A percentile compares a stretch with the other conserved stretches of the same genome.
Conservation (phyloP, 2,113 vertebrate species). For the Leptobrachium leishanense region DNA sequence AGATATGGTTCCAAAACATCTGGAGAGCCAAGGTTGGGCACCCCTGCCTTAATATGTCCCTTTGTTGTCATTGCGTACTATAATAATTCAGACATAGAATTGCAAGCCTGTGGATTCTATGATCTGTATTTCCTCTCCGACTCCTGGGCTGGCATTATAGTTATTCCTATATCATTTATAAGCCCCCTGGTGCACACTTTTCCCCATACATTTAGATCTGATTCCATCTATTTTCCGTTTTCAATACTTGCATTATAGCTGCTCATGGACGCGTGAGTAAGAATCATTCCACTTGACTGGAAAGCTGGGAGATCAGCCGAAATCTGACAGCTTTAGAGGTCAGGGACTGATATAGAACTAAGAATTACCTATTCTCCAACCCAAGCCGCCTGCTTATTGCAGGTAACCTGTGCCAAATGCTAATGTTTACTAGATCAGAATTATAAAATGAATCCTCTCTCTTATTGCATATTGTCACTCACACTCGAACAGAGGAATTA, state of each 20-base stretch:
- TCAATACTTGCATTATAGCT: background rate
- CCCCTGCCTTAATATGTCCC: too few species aligned
- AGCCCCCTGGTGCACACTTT: too few species aligned
- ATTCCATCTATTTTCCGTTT: background rate
- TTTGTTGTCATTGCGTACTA: too few species aligned
- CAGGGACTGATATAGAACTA: slow-evolving; percentile 35
- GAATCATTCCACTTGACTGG: slow-evolving; percentile 21
- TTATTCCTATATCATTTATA: too few species aligned
- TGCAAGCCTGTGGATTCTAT: too few species aligned
- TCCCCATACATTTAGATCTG: background rate
- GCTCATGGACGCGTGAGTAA: slow-evolving; percentile 1
- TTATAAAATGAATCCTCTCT: background rate
- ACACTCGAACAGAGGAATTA: too few species aligned
- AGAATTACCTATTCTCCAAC: slow-evolving; percentile 20
- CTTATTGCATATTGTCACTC: too few species aligned
- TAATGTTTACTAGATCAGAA: slow-evolving; percentile 18
- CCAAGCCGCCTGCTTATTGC: slow-evolving; percentile 26
- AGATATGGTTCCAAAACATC: too few species aligned
- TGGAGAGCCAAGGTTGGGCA: too few species aligned
- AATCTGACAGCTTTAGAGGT: slow-evolving; percentile 25
- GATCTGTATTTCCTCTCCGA: too few species aligned
- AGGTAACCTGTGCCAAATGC: slow-evolving; percentile 1
- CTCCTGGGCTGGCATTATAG: too few species aligned
- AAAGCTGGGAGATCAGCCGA: slow-evolving; percentile 27
- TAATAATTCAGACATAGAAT: too few species aligned